Base-by-base conservation (phyloP, 2,113 vertebrate species). In the Pygoscelis antarcticus region DNA sequence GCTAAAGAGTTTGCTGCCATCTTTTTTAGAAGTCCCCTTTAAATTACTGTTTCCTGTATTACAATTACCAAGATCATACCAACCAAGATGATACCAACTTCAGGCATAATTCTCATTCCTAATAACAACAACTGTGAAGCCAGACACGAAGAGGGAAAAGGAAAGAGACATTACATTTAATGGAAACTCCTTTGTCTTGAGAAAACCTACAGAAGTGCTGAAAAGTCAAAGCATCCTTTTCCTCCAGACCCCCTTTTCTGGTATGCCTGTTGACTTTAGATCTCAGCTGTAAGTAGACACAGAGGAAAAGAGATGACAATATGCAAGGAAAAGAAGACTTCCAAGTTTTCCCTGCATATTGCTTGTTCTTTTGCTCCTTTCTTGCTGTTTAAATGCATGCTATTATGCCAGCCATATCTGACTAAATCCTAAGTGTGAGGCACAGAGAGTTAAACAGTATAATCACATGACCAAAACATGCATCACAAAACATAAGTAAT, bases 401-500 rank as follows among this genome's bases (percentile, higher is more conserved):
- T 30, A 17, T 36, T 58, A 5, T 17, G 21, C 10, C 6, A 9
- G 32, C 22, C 18, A 7, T 10, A 34, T 8, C 29, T 77, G 7
- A 22, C 9, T 13, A 65, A 69, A 7, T 4, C 12, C 32, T 40
- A 55, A 38, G 25, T 5, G 1, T 4, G 38, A 78, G 21, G 26
- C 42, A 25, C 32, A 65, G 22, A 16, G 15, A 30, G 27, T 7
- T 40, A 68, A 47, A 4, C 2, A 47, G 11, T 3, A n/a, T 5
- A 79, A n/a, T 19, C n/a, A 13, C 38, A 32, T 0, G 0, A 54
- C 19, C 69, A 34, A 79, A 80, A 11, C 1, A 2, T 3, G 3
- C 68, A 72, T 18, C 54, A 65, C 18, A 68, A 83, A 61, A 25
- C 34, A 19, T 11, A 83, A 70, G 8, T 38, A 44, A 57, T 32